These are phyloP conservation scores for Zele albiditarsus DNA, from an alignment of 2,888 invertebrate species.

Conservation along the genomic window DNA sequence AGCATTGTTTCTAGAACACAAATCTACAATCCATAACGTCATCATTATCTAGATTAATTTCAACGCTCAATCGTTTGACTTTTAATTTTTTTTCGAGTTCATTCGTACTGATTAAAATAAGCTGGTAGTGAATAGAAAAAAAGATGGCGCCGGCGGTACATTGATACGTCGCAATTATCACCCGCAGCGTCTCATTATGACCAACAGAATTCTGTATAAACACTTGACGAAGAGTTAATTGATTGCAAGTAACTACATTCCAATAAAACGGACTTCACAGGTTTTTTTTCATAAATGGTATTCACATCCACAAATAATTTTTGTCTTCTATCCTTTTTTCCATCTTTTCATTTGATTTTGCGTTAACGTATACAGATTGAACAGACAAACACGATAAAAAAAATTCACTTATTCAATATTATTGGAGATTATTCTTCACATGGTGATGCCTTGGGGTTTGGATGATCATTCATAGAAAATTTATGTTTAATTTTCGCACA, in stretches of 20 bases:
- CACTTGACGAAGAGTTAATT: background rate
- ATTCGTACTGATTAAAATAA: background rate
- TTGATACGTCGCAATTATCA: background rate
- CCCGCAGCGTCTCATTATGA: background rate
- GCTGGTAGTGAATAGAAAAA: background rate
- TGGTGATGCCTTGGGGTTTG: background rate
- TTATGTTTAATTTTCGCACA: background rate
- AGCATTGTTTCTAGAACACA: slow-evolving; percentile 26
- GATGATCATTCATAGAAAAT: background rate
- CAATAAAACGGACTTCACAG: background rate
- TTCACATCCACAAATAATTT: slow-evolving; percentile 2
- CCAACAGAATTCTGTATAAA: no score
- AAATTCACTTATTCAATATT: background rate
- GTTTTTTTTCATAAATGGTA: no score
- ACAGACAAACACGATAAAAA: slow-evolving; percentile 2
- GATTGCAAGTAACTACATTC: background rate
- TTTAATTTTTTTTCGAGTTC: background rate
- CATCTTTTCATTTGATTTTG: background rate
- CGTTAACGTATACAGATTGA: background rate
- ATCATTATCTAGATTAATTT: slow-evolving; percentile 1
- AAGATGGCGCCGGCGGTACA: background rate
- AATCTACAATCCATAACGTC: background rate
- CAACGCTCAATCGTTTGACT: background rate
- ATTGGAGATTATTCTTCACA: background rate
- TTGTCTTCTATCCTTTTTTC: background rate